Conservation (phyloP, 2,797 vertebrate species). For the Tachyglossus aculeatus region DNA sequence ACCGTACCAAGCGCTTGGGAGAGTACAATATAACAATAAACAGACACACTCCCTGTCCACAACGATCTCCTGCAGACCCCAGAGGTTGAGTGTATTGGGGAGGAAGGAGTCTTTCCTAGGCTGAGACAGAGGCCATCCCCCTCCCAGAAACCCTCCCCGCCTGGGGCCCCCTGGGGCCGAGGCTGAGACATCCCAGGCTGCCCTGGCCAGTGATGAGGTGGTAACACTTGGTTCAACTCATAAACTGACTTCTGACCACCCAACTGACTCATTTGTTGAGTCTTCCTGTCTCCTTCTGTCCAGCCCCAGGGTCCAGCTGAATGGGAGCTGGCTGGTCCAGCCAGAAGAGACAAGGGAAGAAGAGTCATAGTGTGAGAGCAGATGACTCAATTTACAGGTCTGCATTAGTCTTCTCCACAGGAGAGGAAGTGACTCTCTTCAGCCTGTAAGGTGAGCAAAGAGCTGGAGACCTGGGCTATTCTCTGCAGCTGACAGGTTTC, state of each 20-base stretch:
- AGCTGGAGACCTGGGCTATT: neutral
- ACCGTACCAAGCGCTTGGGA: too few relatives aligned
- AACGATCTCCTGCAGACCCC: too few relatives aligned
- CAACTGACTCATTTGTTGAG: conserved; percentile 37
- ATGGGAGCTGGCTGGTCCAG: neutral
- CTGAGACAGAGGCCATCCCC: too few relatives aligned
- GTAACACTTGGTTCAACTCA: conserved; percentile 2
- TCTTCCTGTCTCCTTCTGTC: neutral
- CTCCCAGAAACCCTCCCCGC: too few relatives aligned
- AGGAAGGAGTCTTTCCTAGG: too few relatives aligned
- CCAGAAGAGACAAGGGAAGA: conserved; percentile 32
- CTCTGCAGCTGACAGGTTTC: neutral
- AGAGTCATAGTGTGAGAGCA: conserved; percentile 36
- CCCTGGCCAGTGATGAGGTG: fast-evolving
- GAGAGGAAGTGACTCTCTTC: neutral
- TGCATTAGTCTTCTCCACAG: neutral
- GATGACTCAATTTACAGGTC: conserved; percentile 37
- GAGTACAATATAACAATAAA: too few relatives aligned
- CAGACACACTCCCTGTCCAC: too few relatives aligned
- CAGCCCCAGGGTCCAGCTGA: conserved; percentile 19
- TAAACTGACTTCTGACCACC: neutral
- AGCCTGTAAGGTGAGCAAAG: neutral
- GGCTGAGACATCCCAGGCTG: neutral
- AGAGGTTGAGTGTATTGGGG: too few relatives aligned
- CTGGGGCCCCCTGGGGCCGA: neutral